Percentiles rank a stretch among this genome's conserved stretches.
Evolutionary conservation across 2,888 invertebrate species (phyloP).

Genomic region (Hypselothyrea guttata): DNA sequence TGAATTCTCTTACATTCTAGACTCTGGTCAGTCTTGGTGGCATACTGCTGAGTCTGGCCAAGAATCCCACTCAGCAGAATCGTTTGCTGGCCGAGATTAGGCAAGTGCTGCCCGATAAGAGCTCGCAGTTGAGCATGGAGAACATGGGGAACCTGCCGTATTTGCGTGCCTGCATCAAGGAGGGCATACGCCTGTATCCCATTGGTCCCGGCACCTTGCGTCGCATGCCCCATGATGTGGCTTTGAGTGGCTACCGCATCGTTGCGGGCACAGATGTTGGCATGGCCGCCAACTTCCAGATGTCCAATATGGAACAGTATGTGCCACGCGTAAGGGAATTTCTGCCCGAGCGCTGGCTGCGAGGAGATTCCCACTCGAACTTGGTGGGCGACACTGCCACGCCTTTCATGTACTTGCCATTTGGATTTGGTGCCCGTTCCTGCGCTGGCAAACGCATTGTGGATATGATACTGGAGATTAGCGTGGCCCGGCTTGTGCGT

Average conservation of each 20-base stretch:
- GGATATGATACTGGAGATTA: conserved; percentile 86
- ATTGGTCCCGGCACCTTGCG: conserved; percentile 85
- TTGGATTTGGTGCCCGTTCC: conserved; percentile 82
- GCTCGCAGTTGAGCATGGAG: conserved; percentile 81
- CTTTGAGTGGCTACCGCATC: conserved; percentile 86
- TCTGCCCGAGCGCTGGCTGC: conserved; percentile 89
- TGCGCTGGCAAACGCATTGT: conserved; percentile 89
- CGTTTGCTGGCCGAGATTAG: conserved; percentile 85
- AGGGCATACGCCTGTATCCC: conserved; percentile 86
- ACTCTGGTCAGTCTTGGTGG: conserved; percentile 83
- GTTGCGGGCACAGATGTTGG: conserved; percentile 87
- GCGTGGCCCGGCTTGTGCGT: conserved; percentile 82
- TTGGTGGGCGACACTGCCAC: conserved; percentile 55
- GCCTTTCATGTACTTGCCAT: conserved; percentile 78
- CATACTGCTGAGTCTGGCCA: conserved; percentile 85
- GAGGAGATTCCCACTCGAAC: conserved; percentile 50
- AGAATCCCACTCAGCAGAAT: conserved; percentile 85
- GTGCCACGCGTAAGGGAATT: conserved; percentile 86
- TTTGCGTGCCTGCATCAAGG: conserved; percentile 89
- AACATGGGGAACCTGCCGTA: conserved; percentile 84
- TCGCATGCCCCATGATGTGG: conserved; percentile 84
- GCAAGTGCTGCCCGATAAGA: conserved; percentile 81
- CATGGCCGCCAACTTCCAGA: conserved; percentile 86
- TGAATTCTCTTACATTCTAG: conserved; percentile 14
- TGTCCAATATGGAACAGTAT: conserved; percentile 85